Evolutionary conservation across 2,888 invertebrate genomes (phyloP), one percentile per base, ranked within the genome.

Genomic region (Harpagoxenus sublaevis): DNA sequence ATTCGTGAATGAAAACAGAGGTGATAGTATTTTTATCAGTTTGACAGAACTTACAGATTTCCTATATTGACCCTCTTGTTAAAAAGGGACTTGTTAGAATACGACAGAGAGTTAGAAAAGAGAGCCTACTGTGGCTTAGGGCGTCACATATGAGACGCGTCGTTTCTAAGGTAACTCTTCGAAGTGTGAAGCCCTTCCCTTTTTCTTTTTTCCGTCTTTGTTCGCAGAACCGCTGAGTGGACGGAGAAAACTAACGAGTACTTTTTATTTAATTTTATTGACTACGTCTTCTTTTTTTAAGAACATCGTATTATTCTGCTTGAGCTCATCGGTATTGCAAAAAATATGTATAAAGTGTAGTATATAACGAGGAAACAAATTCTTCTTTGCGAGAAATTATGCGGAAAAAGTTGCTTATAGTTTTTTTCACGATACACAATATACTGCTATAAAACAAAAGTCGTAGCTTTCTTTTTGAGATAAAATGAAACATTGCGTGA

Each of bases 71-170:
- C 23, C 6, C 4, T 3, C 57, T 79, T 84, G 84, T 57, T 84
- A 83, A 89, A 87, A 82, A 79, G 66, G 75, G 84, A 70, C 31
- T 65, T 23, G 23, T 23, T 23, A 23, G 23, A 39, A 45, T 57
- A 73, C 53, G n/a, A 84, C n/a, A 45, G 31, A 66, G 39, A 10
- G 15, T 12, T n/a, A 51, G 23, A 62, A 45, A 83, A 42, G 55
- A 51, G n/a, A 28, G 28, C 23, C 28, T 70, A 68, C 62, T 51
- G 74, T 84, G 28, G 53, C 71, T 53, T 53, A 12, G 15, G 55
- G 42, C 82, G 79, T 87, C 84, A 85, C 79, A 86, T 70, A 86
- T 70, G 74, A 71, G 70, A 86, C 82, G 75, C 75, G 53, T 77
- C 75, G 82, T 79, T 82, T 68, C 79, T 82, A 74, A 66, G 82